Base-by-base conservation (phyloP, 2,113 vertebrate genomes). In the Nesospiza acunhae region DNA sequence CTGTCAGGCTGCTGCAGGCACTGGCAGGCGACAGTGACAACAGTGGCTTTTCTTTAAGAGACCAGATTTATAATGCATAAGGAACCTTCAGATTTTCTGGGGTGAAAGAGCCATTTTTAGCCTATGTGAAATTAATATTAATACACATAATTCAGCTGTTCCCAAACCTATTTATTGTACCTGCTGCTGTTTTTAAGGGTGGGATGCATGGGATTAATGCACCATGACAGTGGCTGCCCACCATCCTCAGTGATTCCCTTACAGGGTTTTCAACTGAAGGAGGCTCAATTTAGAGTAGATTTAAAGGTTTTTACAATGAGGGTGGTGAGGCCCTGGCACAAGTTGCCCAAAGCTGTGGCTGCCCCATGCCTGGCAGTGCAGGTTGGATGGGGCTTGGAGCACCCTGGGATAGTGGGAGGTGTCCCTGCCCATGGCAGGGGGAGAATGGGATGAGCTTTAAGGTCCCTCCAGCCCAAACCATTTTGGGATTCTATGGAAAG, bases 371-470 rank as follows among this genome's bases (percentile, higher is more conserved):
- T 59, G 60, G 52, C 0, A 67, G 28, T 37, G 42, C 44, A 39
- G 37, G 37, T 0, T 66, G 75, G 66, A 49, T 0, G 0, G 66
- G 49, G 35, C 49, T 55, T 26, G 77, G 50, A 66, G 50, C 44
- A 37, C 0, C 33, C 44, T 52, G 60, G 60, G 52, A 1, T 0
- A 9, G 52, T 24, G 22, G 37, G 2, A 67, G 15, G 10, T 66
- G 66, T 49, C 35, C 26, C 58, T 56, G 66, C 16, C 53, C 24
- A 10, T 22, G 27, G 52, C 22, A 28, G 6, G 5, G 21, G 9
- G 13, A 18, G 13, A 5, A 30, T 10, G 10, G 28, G 27, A 21
- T 59, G 44, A 46, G 15, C 15, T 52, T n/a, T n/a, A 46, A 59
- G 33, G 23, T 46, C n/a, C 37, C 13, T 81, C 28, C 68, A 49